Conservation (phyloP, 2,888 invertebrate genomes). For the Euzophera pinguis region DNA sequence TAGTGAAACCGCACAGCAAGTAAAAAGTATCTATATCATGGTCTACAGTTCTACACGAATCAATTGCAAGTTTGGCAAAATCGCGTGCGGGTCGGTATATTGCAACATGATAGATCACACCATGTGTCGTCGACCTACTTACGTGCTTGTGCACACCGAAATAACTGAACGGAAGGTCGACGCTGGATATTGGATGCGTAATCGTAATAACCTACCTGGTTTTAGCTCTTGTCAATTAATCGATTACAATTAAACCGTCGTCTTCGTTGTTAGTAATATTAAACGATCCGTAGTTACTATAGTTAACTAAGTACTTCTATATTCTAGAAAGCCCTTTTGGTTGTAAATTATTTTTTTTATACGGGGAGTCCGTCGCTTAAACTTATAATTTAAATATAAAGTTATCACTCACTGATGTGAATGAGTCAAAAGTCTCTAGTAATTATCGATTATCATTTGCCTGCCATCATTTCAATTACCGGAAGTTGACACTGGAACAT, state of each 20-base stretch:
- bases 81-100: conserved; percentile 26
- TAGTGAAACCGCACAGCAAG: no score
- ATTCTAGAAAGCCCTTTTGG: no score
- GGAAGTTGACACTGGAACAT: conserved; percentile 40
- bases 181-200: conserved; percentile 4
- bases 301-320: no score
- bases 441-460: background rate
- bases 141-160: conserved; percentile 37
- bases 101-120: conserved; percentile 48
- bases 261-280: no score
- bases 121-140: conserved; percentile 54
- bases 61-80: conserved; percentile 15
- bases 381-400: no score
- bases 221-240: background rate
- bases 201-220: background rate
- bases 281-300: no score
- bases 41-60: no score
- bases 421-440: conserved; percentile 33
- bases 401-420: conserved; percentile 8
- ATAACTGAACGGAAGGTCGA: conserved; percentile 35
- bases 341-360: no score
- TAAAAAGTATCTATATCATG: no score
- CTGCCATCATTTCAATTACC: conserved; percentile 26
- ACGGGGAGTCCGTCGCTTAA: no score
- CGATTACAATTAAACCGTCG: no score